Percentiles rank a stretch among this genome's conserved stretches.
phyloP scores from a whole-genome alignment of 1,140 invertebrate genomes.

The Caenorhabditis inopinata region DNA sequence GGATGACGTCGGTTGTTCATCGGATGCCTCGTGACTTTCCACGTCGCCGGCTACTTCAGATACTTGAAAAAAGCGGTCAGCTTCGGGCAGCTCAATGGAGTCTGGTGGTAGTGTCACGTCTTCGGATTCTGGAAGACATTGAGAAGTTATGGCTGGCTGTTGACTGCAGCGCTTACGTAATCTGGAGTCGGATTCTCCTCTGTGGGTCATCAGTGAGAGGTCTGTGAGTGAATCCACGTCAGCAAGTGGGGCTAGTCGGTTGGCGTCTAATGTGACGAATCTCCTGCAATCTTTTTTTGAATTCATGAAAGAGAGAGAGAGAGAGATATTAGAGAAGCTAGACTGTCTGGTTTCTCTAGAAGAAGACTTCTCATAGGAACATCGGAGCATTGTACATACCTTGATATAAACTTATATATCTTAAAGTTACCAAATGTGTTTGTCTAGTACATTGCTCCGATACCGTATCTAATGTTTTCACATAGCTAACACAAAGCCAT shows the following conservation, averaged over 20 bases:
- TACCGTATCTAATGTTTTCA: too few relatives aligned
- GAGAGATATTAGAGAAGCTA: too few relatives aligned
- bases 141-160: not conserved
- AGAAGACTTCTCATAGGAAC: too few relatives aligned
- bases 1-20: too few relatives aligned
- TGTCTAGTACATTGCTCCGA: too few relatives aligned
- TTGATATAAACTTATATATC: too few relatives aligned
- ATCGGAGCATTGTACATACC: too few relatives aligned
- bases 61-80: not conserved
- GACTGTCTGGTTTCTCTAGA: too few relatives aligned
- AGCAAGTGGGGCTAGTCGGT: conserved; percentile 15
- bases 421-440: too few relatives aligned
- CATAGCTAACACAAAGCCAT: too few relatives aligned
- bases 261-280: conserved; percentile 1
- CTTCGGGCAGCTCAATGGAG: not conserved
- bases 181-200: not conserved
- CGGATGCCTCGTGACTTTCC: too few relatives aligned
- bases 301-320: too few relatives aligned
- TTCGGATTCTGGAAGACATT: not conserved
- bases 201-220: not conserved
- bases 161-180: not conserved
- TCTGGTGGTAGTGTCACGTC: not conserved
- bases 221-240: conserved; percentile 22
- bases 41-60: not conserved
- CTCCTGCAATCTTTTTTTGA: not conserved